Conservation (phyloP, 2,113 vertebrate species). For the Mustela nigripes region DNA sequence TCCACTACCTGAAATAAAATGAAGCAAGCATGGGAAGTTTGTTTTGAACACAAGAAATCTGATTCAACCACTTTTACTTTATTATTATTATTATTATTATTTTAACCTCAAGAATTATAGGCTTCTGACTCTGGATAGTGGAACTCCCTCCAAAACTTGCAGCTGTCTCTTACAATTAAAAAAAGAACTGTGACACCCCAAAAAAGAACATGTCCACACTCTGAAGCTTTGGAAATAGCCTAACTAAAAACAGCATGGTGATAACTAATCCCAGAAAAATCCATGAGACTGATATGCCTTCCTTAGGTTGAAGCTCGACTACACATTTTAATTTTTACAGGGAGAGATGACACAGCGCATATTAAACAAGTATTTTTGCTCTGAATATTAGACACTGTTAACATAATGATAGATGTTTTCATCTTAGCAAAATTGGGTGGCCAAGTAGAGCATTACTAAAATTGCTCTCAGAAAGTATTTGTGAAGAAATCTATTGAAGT, state of each 20-base stretch:
- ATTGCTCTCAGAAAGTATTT: conserved; percentile 28
- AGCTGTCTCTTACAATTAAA: background rate
- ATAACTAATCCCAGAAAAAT: background rate
- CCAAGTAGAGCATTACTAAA: background rate
- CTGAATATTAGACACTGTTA: background rate
- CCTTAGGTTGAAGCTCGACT: background rate
- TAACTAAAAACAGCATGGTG: background rate
- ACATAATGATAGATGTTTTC: background rate
- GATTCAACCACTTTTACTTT: background rate
- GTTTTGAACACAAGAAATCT: background rate
- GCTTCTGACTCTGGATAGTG: background rate
- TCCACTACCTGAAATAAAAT: background rate
- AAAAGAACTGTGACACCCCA: background rate
- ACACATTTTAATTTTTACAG: background rate
- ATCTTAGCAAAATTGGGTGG: background rate
- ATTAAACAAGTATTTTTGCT: background rate
- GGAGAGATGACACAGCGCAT: background rate
- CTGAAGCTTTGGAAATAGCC: background rate
- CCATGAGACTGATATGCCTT: background rate
- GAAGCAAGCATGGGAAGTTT: background rate
- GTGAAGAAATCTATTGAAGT: conserved; percentile 28
- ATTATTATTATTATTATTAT: background rate
- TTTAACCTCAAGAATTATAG: background rate
- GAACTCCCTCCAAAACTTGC: background rate
- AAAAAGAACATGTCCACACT: background rate